Evolutionary conservation across 2,797 vertebrate genomes (phyloP), one percentile per base, ranked within the genome.

Genomic region (Hipposideros larvatus): DNA sequence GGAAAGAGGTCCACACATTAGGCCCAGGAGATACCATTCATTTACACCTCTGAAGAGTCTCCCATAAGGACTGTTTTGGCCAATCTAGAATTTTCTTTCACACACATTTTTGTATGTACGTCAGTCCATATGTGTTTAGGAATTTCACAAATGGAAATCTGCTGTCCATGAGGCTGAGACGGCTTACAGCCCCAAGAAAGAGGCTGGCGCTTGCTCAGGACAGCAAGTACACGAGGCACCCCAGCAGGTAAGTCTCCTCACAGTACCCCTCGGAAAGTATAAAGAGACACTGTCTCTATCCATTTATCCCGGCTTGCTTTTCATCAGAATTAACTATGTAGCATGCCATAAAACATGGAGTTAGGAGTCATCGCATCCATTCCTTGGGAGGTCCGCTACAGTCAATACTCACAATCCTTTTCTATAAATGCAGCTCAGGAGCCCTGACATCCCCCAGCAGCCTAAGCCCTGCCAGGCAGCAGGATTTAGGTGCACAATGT

Each of bases 241-340:
- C 51, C 34, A 21, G 28, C 19, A 89, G 74, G 28, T n/a, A 34
- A 34, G 26, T 10, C 59, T 70, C 65, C 16, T 75, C 22, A 51
- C 7, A 31, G 57, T 13, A 16, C 26, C 55, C 65, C 31, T 83
- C 28, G 8, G 21, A 43, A 90, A 46, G 59, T 28, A 77, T 11
- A 63, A 78, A 85, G 75, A 61, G 28, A 34, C 18, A 22, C 61
- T 28, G 70, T 68, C 63, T 84, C 22, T 16, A 55, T 11, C 59
- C 89, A 34, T 43, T 51, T 83, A 96, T 77, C 79, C 93, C 83
- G 65, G 61, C 84, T 94, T 87, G 82, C 77, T 74, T 80, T 95
- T 71, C 59, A 74, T 88, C 61, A 73, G 80, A 57, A 92, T 93
- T 78, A 95, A 43, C 61, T 65, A 10, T 0, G 31, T 24, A 48